Conservation (phyloP, 2,113 vertebrate species). For the Poeciliopsis turrubarensis region DNA sequence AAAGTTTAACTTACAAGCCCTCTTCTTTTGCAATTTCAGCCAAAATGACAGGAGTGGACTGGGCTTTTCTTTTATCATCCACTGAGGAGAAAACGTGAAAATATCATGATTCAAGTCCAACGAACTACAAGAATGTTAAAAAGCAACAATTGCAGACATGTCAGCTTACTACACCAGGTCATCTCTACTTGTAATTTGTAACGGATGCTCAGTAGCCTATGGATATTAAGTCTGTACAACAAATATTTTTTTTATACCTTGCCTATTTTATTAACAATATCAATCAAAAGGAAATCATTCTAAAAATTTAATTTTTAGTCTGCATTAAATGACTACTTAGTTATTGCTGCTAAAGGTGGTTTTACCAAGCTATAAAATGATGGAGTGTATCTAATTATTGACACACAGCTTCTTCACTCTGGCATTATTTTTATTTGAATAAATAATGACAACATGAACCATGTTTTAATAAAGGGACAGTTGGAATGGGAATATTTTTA, state of each 20-base stretch:
- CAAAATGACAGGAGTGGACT: constrained; percentile 79
- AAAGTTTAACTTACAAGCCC: constrained; percentile 74
- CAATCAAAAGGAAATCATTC: too few relatives aligned
- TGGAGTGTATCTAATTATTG: background rate
- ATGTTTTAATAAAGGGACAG: background rate
- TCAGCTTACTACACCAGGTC: background rate
- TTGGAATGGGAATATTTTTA: background rate
- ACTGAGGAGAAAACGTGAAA: constrained; percentile 60
- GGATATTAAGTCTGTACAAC: background rate
- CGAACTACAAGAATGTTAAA: background rate
- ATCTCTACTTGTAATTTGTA: constrained; percentile 1
- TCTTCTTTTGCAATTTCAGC: constrained; percentile 83
- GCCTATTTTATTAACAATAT: too few relatives aligned
- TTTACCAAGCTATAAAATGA: background rate
- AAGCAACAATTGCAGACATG: background rate
- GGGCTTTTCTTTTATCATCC: constrained; percentile 80
- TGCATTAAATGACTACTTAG: too few relatives aligned
- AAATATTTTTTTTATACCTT: background rate
- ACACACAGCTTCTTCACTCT: too few relatives aligned
- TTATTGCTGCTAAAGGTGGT: too few relatives aligned
- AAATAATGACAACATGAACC: background rate
- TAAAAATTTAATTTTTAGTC: too few relatives aligned
- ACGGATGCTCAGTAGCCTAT: background rate
- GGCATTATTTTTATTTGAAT: background rate
- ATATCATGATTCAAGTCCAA: background rate